Conservation (phyloP, 2,888 invertebrate genomes). For the Pycnomerus fuliginosus region DNA sequence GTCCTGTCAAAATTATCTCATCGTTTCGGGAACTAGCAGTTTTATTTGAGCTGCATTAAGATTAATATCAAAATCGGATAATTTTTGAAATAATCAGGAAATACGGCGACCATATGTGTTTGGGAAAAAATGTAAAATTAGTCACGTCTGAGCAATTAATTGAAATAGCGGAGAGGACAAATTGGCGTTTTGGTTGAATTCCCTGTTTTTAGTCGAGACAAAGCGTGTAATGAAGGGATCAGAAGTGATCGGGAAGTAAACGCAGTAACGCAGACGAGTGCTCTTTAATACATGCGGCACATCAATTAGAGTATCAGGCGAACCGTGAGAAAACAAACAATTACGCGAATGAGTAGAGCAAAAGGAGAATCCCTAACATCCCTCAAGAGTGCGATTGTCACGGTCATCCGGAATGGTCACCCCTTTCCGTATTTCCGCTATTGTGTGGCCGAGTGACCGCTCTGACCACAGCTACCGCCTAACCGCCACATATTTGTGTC, state of each 20-base stretch:
- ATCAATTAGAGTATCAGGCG: conserved; percentile 53
- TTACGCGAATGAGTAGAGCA: conserved; percentile 47
- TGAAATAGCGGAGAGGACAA: too few species aligned
- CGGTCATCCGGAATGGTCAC: conserved; percentile 46
- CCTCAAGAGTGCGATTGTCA: conserved; percentile 51
- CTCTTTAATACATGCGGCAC: conserved; percentile 50
- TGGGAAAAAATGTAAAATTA: too few species aligned
- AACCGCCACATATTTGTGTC: conserved; percentile 43
- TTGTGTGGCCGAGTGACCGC: conserved; percentile 33
- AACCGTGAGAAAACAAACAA: conserved; percentile 56
- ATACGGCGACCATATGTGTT: neutral
- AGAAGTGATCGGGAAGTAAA: conserved; percentile 38
- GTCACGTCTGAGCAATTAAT: too few species aligned
- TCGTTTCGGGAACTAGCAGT: conserved; percentile 44
- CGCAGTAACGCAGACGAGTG: conserved; percentile 43
- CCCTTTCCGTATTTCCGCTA: conserved; percentile 35
- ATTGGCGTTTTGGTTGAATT: conserved; percentile 46
- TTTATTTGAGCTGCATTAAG: conserved; percentile 43
- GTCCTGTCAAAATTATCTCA: conserved; percentile 45
- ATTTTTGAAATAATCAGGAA: conserved; percentile 15
- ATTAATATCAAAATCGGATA: conserved; percentile 38
- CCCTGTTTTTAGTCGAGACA: conserved; percentile 45
- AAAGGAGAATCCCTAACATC: conserved; percentile 33
- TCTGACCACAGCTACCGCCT: conserved; percentile 36
- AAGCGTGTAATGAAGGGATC: conserved; percentile 46